Evolutionary conservation across 2,888 invertebrate genomes (phyloP), one percentile per base, ranked within the genome.

Genomic region (Cloeon dipterum): DNA sequence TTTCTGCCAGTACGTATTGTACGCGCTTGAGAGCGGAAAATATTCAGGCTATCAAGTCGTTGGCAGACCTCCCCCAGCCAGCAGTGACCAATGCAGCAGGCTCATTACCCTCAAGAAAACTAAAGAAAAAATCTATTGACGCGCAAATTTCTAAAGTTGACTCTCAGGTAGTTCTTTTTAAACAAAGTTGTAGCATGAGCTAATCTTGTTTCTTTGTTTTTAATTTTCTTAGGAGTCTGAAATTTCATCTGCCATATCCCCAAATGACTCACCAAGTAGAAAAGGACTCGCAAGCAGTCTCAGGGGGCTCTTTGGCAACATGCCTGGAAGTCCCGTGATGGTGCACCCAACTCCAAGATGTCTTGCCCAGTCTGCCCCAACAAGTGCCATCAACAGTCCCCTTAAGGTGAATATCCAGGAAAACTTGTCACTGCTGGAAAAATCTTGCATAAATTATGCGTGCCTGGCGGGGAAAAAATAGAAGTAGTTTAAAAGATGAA

Each of bases 91-190:
- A n/a, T 58, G 63, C 2, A 66, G 66, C 42, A 67, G 66, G 1
- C 47, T n/a, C n/a, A n/a, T n/a, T 67, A 34, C 66, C 67, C 2
- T 61, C 60, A 5, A 50, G 67, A 14, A 67, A 66, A 50, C 55
- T 63, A 10, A 67, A 67, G 47, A 67, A 67, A 45, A n/a, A n/a
- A n/a, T n/a, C n/a, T n/a, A n/a, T n/a, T n/a, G n/a, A n/a, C n/a
- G n/a, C n/a, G n/a, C n/a, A n/a, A n/a, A n/a, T n/a, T n/a, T n/a
- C n/a, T n/a, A n/a, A n/a, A n/a, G n/a, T n/a, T n/a, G n/a, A n/a
- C n/a, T n/a, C n/a, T n/a, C n/a, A n/a, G n/a, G n/a, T n/a, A n/a
- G n/a, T n/a, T n/a, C n/a, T n/a, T n/a, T n/a, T n/a, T n/a, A n/a
- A n/a, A n/a, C n/a, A n/a, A n/a, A n/a, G n/a, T n/a, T n/a, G n/a